Evolutionary conservation across 2,797 vertebrate genomes (phyloP), one percentile per base, ranked within the genome.

Genomic region (Mus spretus): DNA sequence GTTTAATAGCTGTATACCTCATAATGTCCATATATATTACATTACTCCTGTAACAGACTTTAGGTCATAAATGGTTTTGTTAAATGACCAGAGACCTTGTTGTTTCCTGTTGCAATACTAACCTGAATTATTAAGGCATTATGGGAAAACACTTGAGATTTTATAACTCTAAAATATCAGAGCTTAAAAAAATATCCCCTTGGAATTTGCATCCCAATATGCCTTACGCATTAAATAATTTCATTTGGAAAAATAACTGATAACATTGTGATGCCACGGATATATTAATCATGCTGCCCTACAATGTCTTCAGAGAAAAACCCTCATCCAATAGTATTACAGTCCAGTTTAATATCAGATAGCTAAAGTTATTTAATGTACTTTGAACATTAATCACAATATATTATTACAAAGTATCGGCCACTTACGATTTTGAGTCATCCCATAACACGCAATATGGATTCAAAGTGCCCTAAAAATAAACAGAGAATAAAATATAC

Each of bases 401-500:
- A 44, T 34, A 98, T 97, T 59, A 95, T 87, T 96, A 98, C n/a
- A 82, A 98, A 98, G 97, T 70, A 97, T 91, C 77, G 93, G 87
- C 92, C 97, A 99, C 99, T 99, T 99, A 99, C 99, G 98, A 99
- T 98, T 99, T 98, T 97, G 98, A 99, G 98, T 99, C 99, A 98
- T 99, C 99, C 99, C 99, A 99, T 93, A 99, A 98, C 78, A 99
- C 99, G 98, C 99, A 99, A 98, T 99, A 99, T 37, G 99, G 99
- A 97, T 99, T 99, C 98, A 99, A 98, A 74, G 99, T 99, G 94
- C 99, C 99, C 99, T 99, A 98, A 96, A 99, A 98, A 97, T 98
- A 98, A 98, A 95, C 55, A 95, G 93, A 93, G 40, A 97, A 92
- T 74, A 87, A 88, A 94, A 90, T 91, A 79, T 55, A 81, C 77